phyloP scores from a whole-genome alignment of 2,888 invertebrate species.

The Ormia ochracea region DNA sequence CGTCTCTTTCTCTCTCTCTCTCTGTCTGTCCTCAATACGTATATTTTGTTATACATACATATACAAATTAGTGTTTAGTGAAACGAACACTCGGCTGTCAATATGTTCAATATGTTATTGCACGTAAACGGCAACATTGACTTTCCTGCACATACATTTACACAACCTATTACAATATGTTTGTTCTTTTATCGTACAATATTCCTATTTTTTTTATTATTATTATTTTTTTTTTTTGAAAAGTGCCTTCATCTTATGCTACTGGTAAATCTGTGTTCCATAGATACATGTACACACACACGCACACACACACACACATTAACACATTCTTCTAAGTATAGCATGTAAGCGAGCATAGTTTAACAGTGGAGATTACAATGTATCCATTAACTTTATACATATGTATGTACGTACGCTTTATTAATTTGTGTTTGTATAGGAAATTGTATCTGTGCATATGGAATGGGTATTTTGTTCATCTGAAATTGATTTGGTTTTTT shows the following conservation, averaged over 20 bases:
- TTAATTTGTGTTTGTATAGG: background rate
- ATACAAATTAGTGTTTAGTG: background rate
- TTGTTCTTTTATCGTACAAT: background rate
- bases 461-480: background rate
- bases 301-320: background rate
- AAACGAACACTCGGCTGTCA: background rate
- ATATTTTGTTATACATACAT: too few species aligned
- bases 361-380: conserved; percentile 16
- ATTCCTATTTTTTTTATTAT: too few species aligned
- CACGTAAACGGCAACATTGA: background rate
- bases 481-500: background rate
- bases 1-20: too few species aligned
- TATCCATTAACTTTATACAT: too few species aligned
- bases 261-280: conserved; percentile 1
- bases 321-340: background rate
- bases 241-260: conserved; percentile 15
- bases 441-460: background rate
- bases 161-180: background rate
- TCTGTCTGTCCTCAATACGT: too few species aligned
- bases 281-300: background rate
- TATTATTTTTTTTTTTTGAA: background rate
- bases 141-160: background rate
- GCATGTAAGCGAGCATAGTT: background rate
- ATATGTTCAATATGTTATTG: background rate
- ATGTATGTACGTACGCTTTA: too few species aligned